These are phyloP conservation scores for Ectropis grisescens DNA, from an alignment of 1,140 invertebrate species.

Conservation along the genomic window DNA sequence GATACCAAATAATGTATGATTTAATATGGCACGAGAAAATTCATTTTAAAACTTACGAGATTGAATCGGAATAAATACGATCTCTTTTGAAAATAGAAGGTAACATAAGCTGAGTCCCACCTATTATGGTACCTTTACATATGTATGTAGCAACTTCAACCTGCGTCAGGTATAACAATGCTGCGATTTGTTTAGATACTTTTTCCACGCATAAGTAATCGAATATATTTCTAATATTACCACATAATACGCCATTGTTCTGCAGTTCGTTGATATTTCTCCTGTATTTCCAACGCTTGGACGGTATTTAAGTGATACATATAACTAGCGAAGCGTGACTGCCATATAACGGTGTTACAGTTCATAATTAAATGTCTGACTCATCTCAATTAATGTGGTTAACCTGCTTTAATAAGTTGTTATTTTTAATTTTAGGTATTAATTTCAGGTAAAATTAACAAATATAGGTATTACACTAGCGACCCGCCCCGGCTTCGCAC, in stretches of 20 bases:
- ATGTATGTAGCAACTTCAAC: constrained; percentile 28
- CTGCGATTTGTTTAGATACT: constrained; percentile 64
- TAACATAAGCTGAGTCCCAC: too few relatives aligned
- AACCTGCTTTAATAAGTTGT: too few relatives aligned
- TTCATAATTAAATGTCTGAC: constrained; percentile 29
- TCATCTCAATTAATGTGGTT: constrained; percentile 1
- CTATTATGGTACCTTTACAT: constrained; percentile 11
- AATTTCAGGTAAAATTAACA: too few relatives aligned
- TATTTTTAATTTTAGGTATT: constrained; percentile 1
- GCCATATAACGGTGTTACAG: constrained; percentile 30
- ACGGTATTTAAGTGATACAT: constrained; percentile 47
- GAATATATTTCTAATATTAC: constrained; percentile 68
- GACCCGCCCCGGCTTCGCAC: too few relatives aligned
- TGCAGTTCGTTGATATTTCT: constrained; percentile 54
- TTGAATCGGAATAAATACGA: too few relatives aligned
- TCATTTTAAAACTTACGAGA: too few relatives aligned
- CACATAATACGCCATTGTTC: constrained; percentile 69
- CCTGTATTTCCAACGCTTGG: constrained; percentile 49
- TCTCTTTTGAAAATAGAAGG: too few relatives aligned
- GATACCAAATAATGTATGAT: too few relatives aligned
- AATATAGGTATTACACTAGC: too few relatives aligned
- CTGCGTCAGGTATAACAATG: constrained; percentile 50
- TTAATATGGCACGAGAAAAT: too few relatives aligned
- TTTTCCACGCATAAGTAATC: constrained; percentile 59
- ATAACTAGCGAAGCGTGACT: constrained; percentile 45